Percentiles rank a stretch among this genome's conserved stretches.
These are phyloP conservation scores for Lithophane leautieri DNA, from an alignment of 2,888 invertebrate species.

Conservation along the genomic window DNA sequence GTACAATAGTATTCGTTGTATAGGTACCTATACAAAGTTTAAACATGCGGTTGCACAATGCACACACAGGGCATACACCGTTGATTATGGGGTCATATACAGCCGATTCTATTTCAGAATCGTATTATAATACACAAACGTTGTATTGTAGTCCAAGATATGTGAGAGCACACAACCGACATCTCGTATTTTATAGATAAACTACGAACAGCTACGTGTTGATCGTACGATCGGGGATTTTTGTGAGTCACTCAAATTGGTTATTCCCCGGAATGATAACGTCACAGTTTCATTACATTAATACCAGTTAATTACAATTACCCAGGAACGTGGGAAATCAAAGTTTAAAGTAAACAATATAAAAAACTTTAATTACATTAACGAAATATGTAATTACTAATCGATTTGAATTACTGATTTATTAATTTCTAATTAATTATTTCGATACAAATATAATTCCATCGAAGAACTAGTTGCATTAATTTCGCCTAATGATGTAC, in stretches of 20 bases:
- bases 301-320: slow-evolving; percentile 59
- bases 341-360: slow-evolving; percentile 10
- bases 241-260: slow-evolving; percentile 76
- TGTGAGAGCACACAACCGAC: slow-evolving; percentile 1
- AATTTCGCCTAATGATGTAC: slow-evolving; percentile 12
- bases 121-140: not conserved
- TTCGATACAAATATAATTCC: slow-evolving; percentile 21
- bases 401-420: slow-evolving; percentile 13
- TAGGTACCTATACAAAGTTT: no score
- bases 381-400: slow-evolving; percentile 18
- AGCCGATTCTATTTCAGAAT: not conserved
- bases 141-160: slow-evolving; percentile 8
- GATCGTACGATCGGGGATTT: slow-evolving; percentile 73
- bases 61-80: not conserved
- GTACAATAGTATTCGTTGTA: no score
- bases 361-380: not conserved
- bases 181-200: slow-evolving; percentile 22
- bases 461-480: slow-evolving; percentile 27
- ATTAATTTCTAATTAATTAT: slow-evolving; percentile 8
- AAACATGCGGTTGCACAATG: no score
- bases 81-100: not conserved
- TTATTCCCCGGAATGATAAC: slow-evolving; percentile 75
- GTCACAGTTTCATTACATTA: slow-evolving; percentile 36
- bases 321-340: slow-evolving; percentile 49
- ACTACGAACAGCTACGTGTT: slow-evolving; percentile 15